Base-by-base conservation (phyloP, 2,113 vertebrate genomes). In the Bos indicus region DNA sequence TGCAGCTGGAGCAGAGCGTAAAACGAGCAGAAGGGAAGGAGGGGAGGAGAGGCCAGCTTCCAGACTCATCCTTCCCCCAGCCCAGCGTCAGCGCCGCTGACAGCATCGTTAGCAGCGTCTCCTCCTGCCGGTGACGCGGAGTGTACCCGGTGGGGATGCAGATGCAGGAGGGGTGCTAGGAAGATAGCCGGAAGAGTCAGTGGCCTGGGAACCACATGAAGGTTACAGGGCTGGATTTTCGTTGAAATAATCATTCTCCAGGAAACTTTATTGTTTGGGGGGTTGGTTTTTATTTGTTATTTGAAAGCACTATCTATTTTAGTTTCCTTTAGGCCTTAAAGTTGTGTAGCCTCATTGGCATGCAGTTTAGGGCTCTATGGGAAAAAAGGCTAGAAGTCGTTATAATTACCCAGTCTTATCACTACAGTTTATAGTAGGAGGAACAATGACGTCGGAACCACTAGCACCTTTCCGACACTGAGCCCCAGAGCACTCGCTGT, bases 91-190 rank as follows among this genome's bases (percentile, higher is more conserved):
- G 95, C 16, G 52, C 90, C 9, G 48, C 94, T 97, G 93, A 97
- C 92, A 97, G 64, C 36, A 2, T 98, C 93, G 23, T 98, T 97
- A 98, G 95, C 94, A 88, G 57, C 7, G 17, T 60, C 51, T 98
- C 90, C 88, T 96, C 84, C 90, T 59, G 10, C 82, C 1, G 3
- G 60, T 93, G 96, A 96, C 97, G 81, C 28, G 2, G 11, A 62
- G 51, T 82, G 56, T 86, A 54, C 82, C 51, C 4, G 14, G 17
- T 94, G 67, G 84, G 81, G 51, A 60, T 9, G 0, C 92, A 62
- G 94, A 88, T 46, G 43, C 52, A 28, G 25, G 57, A 36, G 77
- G 56, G 40, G 43, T 89, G 51, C 78, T 74, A 67, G 88, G 88
- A 90, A 56, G 36, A 51, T 48, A 15, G 17, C 57, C 84, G 48